A percentile compares a stretch with the other conserved stretches of the same genome.
Conservation (phyloP, 2,888 invertebrate species). For the Pheosia gnoma region DNA sequence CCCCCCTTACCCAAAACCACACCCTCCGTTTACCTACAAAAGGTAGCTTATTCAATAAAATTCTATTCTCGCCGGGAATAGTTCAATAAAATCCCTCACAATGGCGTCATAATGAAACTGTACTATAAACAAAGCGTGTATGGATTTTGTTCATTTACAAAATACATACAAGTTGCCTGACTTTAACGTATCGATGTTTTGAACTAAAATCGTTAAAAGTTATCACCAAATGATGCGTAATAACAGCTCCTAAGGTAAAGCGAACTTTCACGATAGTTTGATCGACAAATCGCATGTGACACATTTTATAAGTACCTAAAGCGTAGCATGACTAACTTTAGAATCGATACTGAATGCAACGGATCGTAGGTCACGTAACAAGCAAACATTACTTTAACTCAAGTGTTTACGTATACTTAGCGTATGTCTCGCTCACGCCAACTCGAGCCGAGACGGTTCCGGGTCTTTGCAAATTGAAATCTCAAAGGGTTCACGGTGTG, state of each 20-base stretch:
- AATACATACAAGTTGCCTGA: not conserved
- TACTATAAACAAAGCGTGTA: slow-evolving; percentile 37
- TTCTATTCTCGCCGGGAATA: slow-evolving; percentile 33
- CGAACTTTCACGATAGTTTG: slow-evolving; percentile 29
- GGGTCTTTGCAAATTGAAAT: slow-evolving; percentile 73
- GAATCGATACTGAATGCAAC: slow-evolving; percentile 37
- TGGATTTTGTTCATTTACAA: not conserved
- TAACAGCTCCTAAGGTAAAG: slow-evolving; percentile 29
- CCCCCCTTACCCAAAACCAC: slow-evolving; percentile 14
- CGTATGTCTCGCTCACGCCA: slow-evolving; percentile 19
- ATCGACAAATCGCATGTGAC: slow-evolving; percentile 30
- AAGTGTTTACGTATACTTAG: slow-evolving; percentile 34
- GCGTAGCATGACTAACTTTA: slow-evolving; percentile 32
- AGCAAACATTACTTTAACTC: slow-evolving; percentile 33
- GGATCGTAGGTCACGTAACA: slow-evolving; percentile 35
- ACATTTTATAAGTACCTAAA: slow-evolving; percentile 26
- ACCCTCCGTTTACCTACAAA: slow-evolving; percentile 29
- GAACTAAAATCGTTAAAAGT: not conserved
- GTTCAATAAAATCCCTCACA: slow-evolving; percentile 39
- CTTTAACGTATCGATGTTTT: not conserved
- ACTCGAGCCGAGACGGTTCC: slow-evolving; percentile 20
- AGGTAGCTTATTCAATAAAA: slow-evolving; percentile 42
- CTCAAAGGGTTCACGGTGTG: slow-evolving; percentile 67
- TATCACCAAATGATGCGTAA: slow-evolving; percentile 33
- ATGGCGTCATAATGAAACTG: slow-evolving; percentile 44